These are phyloP conservation scores for Falcaria lacertinaria DNA, from an alignment of 2,888 invertebrate genomes.

Conservation along the genomic window DNA sequence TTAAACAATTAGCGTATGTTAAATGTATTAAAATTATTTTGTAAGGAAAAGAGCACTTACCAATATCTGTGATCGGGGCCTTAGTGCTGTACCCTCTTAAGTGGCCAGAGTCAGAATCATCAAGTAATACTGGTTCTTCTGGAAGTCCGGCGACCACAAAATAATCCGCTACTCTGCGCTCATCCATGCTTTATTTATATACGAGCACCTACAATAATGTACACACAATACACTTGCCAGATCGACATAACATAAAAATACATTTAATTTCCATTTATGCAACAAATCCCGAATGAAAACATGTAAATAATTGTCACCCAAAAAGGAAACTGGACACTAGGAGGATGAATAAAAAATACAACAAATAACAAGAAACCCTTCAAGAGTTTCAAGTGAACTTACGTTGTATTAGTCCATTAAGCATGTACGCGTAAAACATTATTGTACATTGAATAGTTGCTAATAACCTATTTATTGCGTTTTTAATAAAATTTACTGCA, in stretches of 20 bases:
- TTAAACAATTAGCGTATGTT: no score
- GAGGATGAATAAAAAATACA: slow-evolving; percentile 13
- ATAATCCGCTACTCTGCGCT: slow-evolving; percentile 95
- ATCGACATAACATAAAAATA: no score
- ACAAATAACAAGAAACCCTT: slow-evolving; percentile 45
- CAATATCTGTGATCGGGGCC: slow-evolving; percentile 97
- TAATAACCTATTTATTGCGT: slow-evolving; percentile 26
- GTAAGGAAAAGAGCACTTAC: slow-evolving; percentile 51
- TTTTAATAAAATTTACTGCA: slow-evolving; percentile 14
- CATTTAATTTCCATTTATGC: no score
- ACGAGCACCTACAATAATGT: slow-evolving; percentile 29
- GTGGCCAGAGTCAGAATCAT: slow-evolving; percentile 89
- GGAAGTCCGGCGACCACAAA: slow-evolving; percentile 98
- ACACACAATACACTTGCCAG: slow-evolving; percentile 16
- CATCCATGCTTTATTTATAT: slow-evolving; percentile 83
- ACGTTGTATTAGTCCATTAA: slow-evolving; percentile 42
- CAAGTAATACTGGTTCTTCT: slow-evolving; percentile 86
- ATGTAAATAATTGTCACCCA: slow-evolving; percentile 4
- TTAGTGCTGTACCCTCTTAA: slow-evolving; percentile 89
- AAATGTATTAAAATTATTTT: not conserved
- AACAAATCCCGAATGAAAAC: no score
- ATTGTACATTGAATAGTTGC: slow-evolving; percentile 15
- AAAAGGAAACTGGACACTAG: slow-evolving; percentile 2
- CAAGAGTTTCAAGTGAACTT: slow-evolving; percentile 55
- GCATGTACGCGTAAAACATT: slow-evolving; percentile 30